These are phyloP conservation scores for Horisme vitalbata DNA, from an alignment of 2,888 invertebrate genomes.

Conservation along the genomic window DNA sequence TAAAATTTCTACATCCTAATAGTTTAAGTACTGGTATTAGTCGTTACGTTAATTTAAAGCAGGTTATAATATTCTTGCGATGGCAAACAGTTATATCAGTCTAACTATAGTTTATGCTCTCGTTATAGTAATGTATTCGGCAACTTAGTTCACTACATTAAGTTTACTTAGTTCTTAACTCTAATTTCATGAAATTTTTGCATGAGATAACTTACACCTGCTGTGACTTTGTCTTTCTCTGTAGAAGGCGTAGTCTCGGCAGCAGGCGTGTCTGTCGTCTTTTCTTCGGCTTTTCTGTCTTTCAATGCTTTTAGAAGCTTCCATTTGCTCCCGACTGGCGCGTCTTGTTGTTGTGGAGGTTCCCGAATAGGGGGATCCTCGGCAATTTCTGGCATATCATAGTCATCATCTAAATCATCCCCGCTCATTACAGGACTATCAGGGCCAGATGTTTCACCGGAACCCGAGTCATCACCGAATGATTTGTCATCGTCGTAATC, in stretches of 20 bases:
- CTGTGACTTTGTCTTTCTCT: conserved; percentile 87
- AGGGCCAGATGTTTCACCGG: conserved; percentile 94
- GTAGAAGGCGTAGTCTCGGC: conserved; percentile 84
- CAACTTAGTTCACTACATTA: conserved; percentile 20
- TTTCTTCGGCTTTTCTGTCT: conserved; percentile 94
- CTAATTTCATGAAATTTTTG: conserved; percentile 86
- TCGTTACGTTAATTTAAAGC: conserved; percentile 49
- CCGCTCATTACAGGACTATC: conserved; percentile 91
- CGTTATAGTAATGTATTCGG: conserved; percentile 13
- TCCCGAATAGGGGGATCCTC: conserved; percentile 55
- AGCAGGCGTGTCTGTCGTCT: conserved; percentile 86
- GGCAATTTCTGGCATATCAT: conserved; percentile 78
- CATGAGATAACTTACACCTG: conserved; percentile 85
- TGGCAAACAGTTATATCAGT: conserved; percentile 56
- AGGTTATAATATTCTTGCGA: conserved; percentile 50
- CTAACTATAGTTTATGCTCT: conserved; percentile 52
- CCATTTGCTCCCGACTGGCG: conserved; percentile 92
- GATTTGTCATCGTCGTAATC: conserved; percentile 69
- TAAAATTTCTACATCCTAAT: conserved; percentile 43
- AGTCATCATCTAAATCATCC: conserved; percentile 87
- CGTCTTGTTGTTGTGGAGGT: conserved; percentile 70
- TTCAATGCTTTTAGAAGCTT: conserved; percentile 94
- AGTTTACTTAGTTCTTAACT: conserved; percentile 79
- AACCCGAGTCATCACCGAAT: conserved; percentile 85
- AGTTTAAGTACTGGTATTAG: conserved; percentile 17